Conservation (phyloP, 2,888 invertebrate species). For the Asteroscopus sphinx region DNA sequence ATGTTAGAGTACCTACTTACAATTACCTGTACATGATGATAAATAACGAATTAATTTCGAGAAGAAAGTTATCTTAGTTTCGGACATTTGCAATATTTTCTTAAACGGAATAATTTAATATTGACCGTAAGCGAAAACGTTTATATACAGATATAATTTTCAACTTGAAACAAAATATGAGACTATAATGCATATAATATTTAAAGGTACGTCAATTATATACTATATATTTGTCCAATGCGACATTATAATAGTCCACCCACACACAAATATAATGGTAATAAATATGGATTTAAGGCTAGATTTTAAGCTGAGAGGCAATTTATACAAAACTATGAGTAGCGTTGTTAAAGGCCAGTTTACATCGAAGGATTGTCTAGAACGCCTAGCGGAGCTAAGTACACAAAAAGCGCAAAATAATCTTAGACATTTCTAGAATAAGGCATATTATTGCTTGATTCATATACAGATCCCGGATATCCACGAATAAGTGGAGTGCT, state of each 20-base stretch:
- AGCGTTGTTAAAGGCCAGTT: conserved; percentile 40
- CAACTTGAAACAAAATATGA: conserved; percentile 68
- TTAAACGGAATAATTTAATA: conserved; percentile 72
- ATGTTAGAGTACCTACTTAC: conserved; percentile 84
- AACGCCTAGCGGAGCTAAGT: conserved; percentile 30
- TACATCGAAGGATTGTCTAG: conserved; percentile 32
- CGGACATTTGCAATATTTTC: conserved; percentile 77
- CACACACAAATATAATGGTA: conserved; percentile 65
- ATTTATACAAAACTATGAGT: conserved; percentile 53
- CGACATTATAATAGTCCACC: conserved; percentile 68
- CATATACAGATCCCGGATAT: conserved; percentile 15
- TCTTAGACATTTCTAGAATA: conserved; percentile 13
- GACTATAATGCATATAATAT: conserved; percentile 68
- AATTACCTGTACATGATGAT: conserved; percentile 87
- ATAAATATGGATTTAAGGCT: conserved; percentile 59
- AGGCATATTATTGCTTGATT: conserved; percentile 40
- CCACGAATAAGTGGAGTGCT: conserved; percentile 8
- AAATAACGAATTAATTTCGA: conserved; percentile 82
- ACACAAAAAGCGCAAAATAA: conserved; percentile 37
- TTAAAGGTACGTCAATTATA: conserved; percentile 75
- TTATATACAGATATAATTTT: conserved; percentile 77
- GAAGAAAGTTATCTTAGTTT: conserved; percentile 69
- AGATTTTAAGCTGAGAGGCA: conserved; percentile 61
- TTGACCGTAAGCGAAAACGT: conserved; percentile 69
- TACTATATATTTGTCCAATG: conserved; percentile 71